Evolutionary conservation across 2,113 vertebrate species (phyloP).

Genomic region (Ophthalmolycus amberensis): DNA sequence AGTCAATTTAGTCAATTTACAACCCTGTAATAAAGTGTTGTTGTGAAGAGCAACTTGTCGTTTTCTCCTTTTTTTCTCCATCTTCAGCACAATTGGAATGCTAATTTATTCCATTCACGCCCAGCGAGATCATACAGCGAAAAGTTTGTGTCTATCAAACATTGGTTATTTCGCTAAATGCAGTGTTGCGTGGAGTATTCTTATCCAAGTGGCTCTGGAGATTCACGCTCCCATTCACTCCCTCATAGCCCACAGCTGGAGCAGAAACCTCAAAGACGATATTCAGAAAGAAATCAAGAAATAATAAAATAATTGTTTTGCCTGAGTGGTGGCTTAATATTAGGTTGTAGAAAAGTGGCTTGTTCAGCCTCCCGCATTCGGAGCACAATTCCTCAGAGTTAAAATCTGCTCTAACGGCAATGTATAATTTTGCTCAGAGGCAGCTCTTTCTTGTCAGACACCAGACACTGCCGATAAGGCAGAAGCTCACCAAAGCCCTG

Average conservation of each 20-base stretch:
- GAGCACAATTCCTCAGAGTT: conserved; percentile 46
- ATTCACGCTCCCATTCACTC: conserved; percentile 66
- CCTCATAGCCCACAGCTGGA: conserved; percentile 59
- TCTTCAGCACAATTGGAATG: conserved; percentile 61
- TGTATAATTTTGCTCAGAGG: conserved; percentile 38
- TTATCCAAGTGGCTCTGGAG: conserved; percentile 70
- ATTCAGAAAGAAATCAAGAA: conserved; percentile 67
- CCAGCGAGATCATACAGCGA: conserved; percentile 64
- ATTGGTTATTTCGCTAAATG: conserved; percentile 75
- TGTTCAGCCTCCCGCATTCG: conserved; percentile 36
- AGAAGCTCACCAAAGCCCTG: conserved; percentile 44
- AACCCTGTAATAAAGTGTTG: conserved; percentile 42
- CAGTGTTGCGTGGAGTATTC: conserved; percentile 72
- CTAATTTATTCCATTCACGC: conserved; percentile 76
- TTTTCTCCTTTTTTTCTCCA: conserved; percentile 44
- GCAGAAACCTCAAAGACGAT: conserved; percentile 58
- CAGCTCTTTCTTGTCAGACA: conserved; percentile 43
- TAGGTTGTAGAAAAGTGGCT: conserved; percentile 41
- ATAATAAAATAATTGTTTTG: conserved; percentile 69
- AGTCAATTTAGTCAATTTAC: conserved; percentile 34
- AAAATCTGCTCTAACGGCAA: conserved; percentile 48
- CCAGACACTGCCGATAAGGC: conserved; percentile 40
- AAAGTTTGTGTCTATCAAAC: conserved; percentile 77
- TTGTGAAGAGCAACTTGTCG: conserved; percentile 34
- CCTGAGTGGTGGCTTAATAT: conserved; percentile 63